Conservation (phyloP, 2,113 vertebrate genomes). For the Peromyscus leucopus region DNA sequence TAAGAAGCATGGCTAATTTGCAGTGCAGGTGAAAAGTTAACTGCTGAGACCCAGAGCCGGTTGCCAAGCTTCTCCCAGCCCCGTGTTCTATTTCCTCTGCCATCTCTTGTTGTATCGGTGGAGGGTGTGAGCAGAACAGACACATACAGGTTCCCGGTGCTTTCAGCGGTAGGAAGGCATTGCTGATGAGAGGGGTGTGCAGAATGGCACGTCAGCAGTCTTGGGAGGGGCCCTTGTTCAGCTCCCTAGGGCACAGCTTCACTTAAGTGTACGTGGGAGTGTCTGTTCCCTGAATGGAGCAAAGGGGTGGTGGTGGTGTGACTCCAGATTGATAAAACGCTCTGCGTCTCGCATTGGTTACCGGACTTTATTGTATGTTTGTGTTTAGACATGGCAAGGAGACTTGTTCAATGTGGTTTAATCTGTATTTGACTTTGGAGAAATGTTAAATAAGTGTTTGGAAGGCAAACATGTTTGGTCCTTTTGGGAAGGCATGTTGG, state of each 20-base stretch:
- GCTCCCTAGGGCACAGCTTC: not conserved
- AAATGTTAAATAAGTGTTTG: not conserved
- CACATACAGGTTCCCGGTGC: not conserved
- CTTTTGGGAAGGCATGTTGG: slow-evolving; percentile 17
- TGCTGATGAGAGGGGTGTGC: not conserved
- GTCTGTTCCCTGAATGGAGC: not conserved
- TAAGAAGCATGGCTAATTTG: not conserved
- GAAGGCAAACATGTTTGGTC: not conserved
- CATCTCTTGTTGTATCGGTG: not conserved
- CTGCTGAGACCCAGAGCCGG: not conserved
- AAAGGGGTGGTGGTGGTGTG: not conserved
- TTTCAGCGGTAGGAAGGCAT: not conserved
- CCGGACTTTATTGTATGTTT: not conserved
- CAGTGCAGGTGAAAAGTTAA: not conserved
- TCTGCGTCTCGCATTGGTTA: not conserved
- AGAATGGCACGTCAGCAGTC: not conserved
- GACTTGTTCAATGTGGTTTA: not conserved
- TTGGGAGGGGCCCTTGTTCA: not conserved
- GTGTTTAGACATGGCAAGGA: not conserved
- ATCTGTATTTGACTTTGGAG: slow-evolving; percentile 3
- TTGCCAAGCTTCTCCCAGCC: not conserved
- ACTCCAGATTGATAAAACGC: not conserved
- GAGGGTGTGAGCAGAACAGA: not conserved
- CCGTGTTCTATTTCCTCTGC: not conserved
- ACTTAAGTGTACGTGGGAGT: not conserved